Percentiles rank a stretch among this genome's conserved stretches.
These are phyloP conservation scores for Ylistrum balloti DNA, from an alignment of 1,140 invertebrate species.

Conservation along the genomic window DNA sequence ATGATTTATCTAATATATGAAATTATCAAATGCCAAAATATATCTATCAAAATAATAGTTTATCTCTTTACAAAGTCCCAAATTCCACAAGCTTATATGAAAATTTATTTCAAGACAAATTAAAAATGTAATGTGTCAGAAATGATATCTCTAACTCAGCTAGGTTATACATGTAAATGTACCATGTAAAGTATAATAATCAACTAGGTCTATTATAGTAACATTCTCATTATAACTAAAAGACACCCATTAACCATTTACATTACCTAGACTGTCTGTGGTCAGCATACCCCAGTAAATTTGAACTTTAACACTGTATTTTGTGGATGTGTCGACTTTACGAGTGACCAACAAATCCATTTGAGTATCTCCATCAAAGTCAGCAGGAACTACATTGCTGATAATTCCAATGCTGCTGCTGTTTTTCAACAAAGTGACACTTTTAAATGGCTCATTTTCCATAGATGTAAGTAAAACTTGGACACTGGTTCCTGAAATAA, in stretches of 20 bases:
- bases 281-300: slow-evolving; percentile 76
- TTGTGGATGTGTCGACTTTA: not conserved
- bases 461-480: slow-evolving; percentile 57
- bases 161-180: too few species aligned
- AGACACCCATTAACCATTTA: slow-evolving; percentile 55
- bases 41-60: too few species aligned
- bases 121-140: too few species aligned
- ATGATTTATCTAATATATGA: too few species aligned
- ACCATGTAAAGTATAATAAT: too few species aligned
- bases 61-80: too few species aligned
- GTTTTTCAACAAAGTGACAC: slow-evolving; percentile 46
- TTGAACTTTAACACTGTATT: slow-evolving; percentile 68
- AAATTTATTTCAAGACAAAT: too few species aligned
- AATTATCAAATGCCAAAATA: too few species aligned
- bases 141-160: too few species aligned
- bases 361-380: slow-evolving; percentile 96
- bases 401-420: slow-evolving; percentile 70
- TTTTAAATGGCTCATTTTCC: slow-evolving; percentile 46
- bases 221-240: too few species aligned
- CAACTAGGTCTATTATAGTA: too few species aligned
- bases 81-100: too few species aligned
- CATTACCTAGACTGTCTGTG: slow-evolving; percentile 52
- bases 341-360: slow-evolving; percentile 92
- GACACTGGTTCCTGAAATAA: slow-evolving; percentile 67
- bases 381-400: slow-evolving; percentile 90